Percentiles rank a stretch among this genome's conserved stretches.
Evolutionary conservation across 2,113 vertebrate species (phyloP).

Genomic region (Corythoichthys intestinalis): DNA sequence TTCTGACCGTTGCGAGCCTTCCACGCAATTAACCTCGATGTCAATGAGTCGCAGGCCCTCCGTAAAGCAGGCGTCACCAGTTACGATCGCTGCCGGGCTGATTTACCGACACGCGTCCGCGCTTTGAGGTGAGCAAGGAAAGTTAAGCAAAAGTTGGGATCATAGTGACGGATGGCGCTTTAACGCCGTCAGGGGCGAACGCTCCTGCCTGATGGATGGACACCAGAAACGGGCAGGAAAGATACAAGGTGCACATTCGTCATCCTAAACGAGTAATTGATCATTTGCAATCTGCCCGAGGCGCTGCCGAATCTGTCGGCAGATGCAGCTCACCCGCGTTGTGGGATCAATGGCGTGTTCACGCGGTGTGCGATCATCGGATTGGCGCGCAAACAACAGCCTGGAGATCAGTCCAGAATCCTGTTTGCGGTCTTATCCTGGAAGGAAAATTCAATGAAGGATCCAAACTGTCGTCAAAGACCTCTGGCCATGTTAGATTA

Average conservation of each 20-base stretch:
- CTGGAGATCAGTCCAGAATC: background rate
- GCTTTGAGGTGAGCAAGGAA: conserved; percentile 10
- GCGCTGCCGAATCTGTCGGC: conserved; percentile 41
- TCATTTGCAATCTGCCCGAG: conserved; percentile 49
- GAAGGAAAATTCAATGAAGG: too few relatives aligned
- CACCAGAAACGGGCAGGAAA: conserved; percentile 36
- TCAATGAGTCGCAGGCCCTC: conserved; percentile 21
- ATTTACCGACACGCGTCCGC: conserved; percentile 48
- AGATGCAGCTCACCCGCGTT: conserved; percentile 28
- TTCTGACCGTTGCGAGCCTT: background rate
- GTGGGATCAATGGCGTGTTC: conserved; percentile 16
- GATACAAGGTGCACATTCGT: conserved; percentile 45
- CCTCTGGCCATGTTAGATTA: too few relatives aligned
- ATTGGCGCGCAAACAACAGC: background rate
- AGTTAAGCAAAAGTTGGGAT: conserved; percentile 45
- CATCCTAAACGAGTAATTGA: conserved; percentile 58
- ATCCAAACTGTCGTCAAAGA: too few relatives aligned
- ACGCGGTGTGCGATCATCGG: background rate
- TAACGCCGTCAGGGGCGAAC: conserved; percentile 36
- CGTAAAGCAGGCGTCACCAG: conserved; percentile 16
- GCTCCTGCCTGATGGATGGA: conserved; percentile 48
- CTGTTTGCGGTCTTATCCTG: too few relatives aligned
- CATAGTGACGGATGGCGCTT: conserved; percentile 41
- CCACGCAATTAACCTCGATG: conserved; percentile 1
- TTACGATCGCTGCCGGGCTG: conserved; percentile 28